A percentile compares a stretch with the other conserved stretches of the same genome.
Conservation (phyloP, 2,888 invertebrate genomes). For the Stenotaenia linearis region DNA sequence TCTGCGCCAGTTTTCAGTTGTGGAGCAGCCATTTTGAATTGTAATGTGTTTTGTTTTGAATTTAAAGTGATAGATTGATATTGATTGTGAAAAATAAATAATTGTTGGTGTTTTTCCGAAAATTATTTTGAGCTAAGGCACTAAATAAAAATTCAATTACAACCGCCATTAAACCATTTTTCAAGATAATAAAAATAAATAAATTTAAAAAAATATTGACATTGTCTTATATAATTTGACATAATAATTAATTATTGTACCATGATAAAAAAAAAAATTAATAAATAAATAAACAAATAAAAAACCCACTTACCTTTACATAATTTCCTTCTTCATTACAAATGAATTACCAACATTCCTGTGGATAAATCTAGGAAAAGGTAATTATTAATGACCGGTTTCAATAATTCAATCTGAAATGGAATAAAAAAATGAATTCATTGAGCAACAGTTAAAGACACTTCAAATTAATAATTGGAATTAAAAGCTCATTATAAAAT, state of each 20-base stretch:
- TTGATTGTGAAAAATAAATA: not conserved
- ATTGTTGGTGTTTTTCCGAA: too few relatives aligned
- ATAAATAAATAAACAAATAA: not conserved
- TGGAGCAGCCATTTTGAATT: constrained; percentile 29
- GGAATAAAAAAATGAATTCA: not conserved
- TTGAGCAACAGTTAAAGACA: not conserved
- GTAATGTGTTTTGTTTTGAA: not conserved
- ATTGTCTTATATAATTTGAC: too few relatives aligned
- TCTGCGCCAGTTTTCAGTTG: not conserved
- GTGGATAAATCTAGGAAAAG: not conserved
- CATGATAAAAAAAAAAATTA: not conserved
- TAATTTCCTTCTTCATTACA: not conserved
- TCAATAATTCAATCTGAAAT: not conserved
- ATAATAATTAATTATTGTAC: too few relatives aligned
- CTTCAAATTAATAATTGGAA: not conserved
- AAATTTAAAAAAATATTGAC: too few relatives aligned
- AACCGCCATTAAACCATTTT: too few relatives aligned
- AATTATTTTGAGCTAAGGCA: too few relatives aligned
- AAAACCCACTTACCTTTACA: not conserved
- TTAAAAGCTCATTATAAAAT: not conserved
- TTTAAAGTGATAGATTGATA: not conserved
- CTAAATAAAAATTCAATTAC: too few relatives aligned
- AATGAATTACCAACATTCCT: not conserved
- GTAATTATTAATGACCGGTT: not conserved
- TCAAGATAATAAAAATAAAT: too few relatives aligned